A percentile compares a stretch with the other conserved stretches of the same genome.
Evolutionary conservation across 1,140 invertebrate species (phyloP).

Genomic region (Araneus ventricosus): DNA sequence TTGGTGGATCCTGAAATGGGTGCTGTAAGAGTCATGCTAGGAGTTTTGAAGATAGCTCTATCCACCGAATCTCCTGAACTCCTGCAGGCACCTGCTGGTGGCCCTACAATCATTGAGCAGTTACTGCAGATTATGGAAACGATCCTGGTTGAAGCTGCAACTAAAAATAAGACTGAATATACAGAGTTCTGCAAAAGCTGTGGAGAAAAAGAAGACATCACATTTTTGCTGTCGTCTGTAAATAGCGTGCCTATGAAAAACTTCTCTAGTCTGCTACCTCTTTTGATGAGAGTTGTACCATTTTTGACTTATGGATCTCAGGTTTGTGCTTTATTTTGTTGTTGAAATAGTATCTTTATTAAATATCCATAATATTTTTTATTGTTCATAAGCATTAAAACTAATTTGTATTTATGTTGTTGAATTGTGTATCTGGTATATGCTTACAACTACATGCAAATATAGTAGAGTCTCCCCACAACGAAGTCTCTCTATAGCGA

Average conservation of each 20-base stretch:
- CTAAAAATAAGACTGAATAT: slow-evolving; percentile 88
- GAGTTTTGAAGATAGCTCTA: slow-evolving; percentile 84
- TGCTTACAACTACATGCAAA: too few species aligned
- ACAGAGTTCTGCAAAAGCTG: slow-evolving; percentile 90
- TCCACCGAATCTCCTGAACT: slow-evolving; percentile 81
- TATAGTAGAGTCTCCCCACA: too few species aligned
- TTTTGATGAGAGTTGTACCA: slow-evolving; percentile 93
- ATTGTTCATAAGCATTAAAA: background rate
- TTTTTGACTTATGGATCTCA: slow-evolving; percentile 86
- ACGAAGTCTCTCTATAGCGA: too few species aligned
- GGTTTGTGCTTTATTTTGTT: slow-evolving; percentile 27
- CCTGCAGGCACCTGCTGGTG: slow-evolving; percentile 84
- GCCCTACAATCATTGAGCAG: slow-evolving; percentile 88
- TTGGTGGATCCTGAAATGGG: slow-evolving; percentile 85
- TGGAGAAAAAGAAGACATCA: slow-evolving; percentile 90
- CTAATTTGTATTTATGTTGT: background rate
- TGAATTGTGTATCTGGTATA: too few species aligned
- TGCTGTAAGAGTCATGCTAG: slow-evolving; percentile 86
- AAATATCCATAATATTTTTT: background rate
- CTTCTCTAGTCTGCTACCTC: slow-evolving; percentile 80
- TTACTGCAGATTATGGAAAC: slow-evolving; percentile 95
- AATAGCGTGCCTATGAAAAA: slow-evolving; percentile 77
- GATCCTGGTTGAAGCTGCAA: slow-evolving; percentile 92
- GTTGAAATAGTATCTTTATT: background rate
- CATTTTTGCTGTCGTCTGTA: slow-evolving; percentile 69